Evolutionary conservation across 2,797 vertebrate genomes (phyloP).

Genomic region (Antennarius maculatus): DNA sequence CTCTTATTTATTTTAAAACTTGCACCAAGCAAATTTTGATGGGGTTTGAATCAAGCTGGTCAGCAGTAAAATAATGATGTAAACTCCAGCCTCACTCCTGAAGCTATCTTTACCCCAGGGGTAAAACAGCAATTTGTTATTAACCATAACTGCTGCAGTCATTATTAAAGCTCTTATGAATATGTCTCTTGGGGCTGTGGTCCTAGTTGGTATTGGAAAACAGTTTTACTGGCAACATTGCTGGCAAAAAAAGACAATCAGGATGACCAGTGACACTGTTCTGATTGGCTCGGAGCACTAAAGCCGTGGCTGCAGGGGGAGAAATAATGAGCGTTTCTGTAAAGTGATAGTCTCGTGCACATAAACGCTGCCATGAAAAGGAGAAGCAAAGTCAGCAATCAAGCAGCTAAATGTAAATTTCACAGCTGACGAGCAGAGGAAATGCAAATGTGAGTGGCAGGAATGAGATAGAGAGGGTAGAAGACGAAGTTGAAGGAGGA

Average conservation of each 20-base stretch:
- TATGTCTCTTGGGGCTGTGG: constrained; percentile 10
- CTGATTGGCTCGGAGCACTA: constrained; percentile 37
- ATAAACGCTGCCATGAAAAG: constrained; percentile 29
- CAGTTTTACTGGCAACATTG: constrained; percentile 7
- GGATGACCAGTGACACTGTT: constrained; percentile 8
- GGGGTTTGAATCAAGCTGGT: background rate
- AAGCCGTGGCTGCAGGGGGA: constrained; percentile 37
- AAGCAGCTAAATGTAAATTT: constrained; percentile 46
- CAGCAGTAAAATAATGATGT: background rate
- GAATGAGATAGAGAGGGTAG: constrained; percentile 16
- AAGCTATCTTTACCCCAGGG: constrained; percentile 8
- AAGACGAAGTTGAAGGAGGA: constrained; percentile 26
- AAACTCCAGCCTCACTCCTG: background rate
- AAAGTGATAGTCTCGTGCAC: constrained; percentile 13
- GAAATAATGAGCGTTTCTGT: constrained; percentile 54
- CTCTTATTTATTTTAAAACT: constrained; percentile 1
- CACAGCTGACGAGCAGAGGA: constrained; percentile 46
- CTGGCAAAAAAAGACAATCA: constrained; percentile 34
- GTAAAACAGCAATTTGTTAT: constrained; percentile 17
- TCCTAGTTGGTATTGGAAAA: constrained; percentile 15
- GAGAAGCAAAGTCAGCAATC: constrained; percentile 24
- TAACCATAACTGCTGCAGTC: constrained; percentile 12
- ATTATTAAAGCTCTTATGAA: constrained; percentile 29
- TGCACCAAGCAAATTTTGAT: background rate
- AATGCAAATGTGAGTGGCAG: constrained; percentile 37